These are phyloP conservation scores for Tetramorium parvispinum DNA, from an alignment of 1,140 invertebrate genomes.

Conservation along the genomic window DNA sequence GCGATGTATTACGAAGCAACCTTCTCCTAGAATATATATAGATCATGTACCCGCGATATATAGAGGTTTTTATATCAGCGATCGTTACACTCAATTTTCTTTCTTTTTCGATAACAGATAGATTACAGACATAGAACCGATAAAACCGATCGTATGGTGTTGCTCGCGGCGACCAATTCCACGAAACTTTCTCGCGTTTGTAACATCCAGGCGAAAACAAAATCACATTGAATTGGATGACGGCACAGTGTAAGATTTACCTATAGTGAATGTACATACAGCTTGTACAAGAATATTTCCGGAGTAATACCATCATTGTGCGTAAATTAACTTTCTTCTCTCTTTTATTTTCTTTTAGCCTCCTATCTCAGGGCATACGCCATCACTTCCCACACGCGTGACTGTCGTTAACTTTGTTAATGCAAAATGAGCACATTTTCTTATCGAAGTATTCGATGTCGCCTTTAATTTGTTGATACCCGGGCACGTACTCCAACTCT, in stretches of 20 bases:
- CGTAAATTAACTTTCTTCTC: not conserved
- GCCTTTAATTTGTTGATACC: not conserved
- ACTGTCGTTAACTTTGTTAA: not conserved
- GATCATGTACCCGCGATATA: not conserved
- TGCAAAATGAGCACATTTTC: not conserved
- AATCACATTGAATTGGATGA: not conserved
- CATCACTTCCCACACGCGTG: not conserved
- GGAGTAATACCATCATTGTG: not conserved
- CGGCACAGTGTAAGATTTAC: slow-evolving; percentile 10
- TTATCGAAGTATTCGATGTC: not conserved
- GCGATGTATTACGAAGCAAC: slow-evolving; percentile 9
- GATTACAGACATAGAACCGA: not conserved
- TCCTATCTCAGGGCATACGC: not conserved
- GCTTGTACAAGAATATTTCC: not conserved
- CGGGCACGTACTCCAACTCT: not conserved
- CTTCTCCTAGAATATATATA: not conserved
- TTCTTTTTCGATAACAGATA: not conserved
- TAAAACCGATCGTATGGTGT: slow-evolving; percentile 18
- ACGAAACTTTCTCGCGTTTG: slow-evolving; percentile 9
- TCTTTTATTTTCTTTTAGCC: not conserved
- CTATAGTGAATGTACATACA: slow-evolving; percentile 14
- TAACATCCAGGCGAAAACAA: slow-evolving; percentile 6
- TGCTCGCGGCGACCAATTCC: slow-evolving; percentile 27
- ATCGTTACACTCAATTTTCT: not conserved
- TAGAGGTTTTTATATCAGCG: not conserved